phyloP scores from a whole-genome alignment of 2,888 invertebrate species.

The Epiblema foenella region DNA sequence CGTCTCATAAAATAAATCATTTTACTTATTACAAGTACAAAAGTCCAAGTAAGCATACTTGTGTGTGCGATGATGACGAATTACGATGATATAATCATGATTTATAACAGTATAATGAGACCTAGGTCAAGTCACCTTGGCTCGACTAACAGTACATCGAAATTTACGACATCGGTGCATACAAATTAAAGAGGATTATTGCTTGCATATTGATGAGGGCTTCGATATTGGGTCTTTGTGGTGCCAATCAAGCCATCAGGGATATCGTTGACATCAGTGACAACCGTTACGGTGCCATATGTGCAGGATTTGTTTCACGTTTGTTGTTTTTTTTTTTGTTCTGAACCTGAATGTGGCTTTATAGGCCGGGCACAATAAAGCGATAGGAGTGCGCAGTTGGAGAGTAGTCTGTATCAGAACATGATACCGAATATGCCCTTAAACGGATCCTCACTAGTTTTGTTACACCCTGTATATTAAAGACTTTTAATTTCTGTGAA shows the following conservation, averaged over 20 bases:
- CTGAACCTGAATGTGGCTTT: too few species aligned
- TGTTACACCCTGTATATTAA: too few species aligned
- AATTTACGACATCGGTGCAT: slow-evolving; percentile 12
- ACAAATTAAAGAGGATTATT: slow-evolving; percentile 15
- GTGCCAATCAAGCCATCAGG: slow-evolving; percentile 43
- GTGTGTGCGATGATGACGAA: background rate
- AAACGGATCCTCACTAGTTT: too few species aligned
- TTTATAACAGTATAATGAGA: background rate
- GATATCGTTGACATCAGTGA: background rate
- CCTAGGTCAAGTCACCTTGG: slow-evolving; percentile 25
- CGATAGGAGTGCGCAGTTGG: too few species aligned
- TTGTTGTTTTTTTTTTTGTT: too few species aligned
- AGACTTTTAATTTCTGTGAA: too few species aligned
- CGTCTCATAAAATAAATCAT: too few species aligned
- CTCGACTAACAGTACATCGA: slow-evolving; percentile 2
- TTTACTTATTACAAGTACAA: too few species aligned
- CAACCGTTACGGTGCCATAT: slow-evolving; percentile 3
- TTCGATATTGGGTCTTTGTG: slow-evolving; percentile 35
- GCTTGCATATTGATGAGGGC: slow-evolving; percentile 25
- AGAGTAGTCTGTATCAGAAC: too few species aligned
- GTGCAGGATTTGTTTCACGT: slow-evolving; percentile 22
- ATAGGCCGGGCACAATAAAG: too few species aligned
- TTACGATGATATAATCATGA: slow-evolving; percentile 42
- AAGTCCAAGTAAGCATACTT: background rate
- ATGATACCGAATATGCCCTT: too few species aligned